Evolutionary conservation across 2,797 vertebrate species (phyloP).

Genomic region (Aphelocoma californica): DNA sequence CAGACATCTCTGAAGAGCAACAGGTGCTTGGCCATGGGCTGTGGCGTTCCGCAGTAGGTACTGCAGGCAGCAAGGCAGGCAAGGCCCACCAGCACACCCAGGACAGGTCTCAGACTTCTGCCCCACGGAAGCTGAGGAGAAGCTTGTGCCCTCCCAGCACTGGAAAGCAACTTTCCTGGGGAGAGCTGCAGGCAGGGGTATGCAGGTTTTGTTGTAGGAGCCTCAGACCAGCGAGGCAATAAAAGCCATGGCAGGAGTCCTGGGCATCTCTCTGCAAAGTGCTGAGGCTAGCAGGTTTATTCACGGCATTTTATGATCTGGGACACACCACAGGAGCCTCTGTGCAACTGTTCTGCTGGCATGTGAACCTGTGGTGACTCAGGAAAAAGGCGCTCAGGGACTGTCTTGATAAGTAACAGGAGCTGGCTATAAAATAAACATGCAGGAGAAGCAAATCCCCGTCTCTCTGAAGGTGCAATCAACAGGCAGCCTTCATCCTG

Average conservation of each 20-base stretch:
- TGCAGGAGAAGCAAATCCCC: background rate
- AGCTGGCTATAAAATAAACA: constrained; percentile 22
- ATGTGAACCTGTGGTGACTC: constrained; percentile 9
- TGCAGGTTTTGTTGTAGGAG: background rate
- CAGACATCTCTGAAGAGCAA: rapidly evolving
- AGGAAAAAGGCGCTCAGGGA: background rate
- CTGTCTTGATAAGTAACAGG: background rate
- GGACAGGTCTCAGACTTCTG: background rate
- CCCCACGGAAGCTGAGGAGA: background rate
- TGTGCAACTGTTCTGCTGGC: constrained; percentile 51
- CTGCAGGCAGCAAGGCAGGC: background rate
- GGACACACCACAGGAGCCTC: constrained; percentile 40
- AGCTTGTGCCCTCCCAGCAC: background rate
- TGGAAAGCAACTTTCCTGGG: background rate
- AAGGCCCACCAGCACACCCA: background rate
- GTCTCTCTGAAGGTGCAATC: background rate
- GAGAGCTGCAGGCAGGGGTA: background rate
- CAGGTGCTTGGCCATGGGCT: background rate
- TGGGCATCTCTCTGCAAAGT: background rate
- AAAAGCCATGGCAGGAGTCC: constrained; percentile 2
- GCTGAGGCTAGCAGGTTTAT: constrained; percentile 5
- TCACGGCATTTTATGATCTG: background rate
- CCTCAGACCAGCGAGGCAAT: background rate
- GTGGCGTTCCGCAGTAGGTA: rapidly evolving
- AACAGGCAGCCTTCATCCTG: background rate